Conservation (phyloP, 2,888 invertebrate species). For the Conistra vaccinii region DNA sequence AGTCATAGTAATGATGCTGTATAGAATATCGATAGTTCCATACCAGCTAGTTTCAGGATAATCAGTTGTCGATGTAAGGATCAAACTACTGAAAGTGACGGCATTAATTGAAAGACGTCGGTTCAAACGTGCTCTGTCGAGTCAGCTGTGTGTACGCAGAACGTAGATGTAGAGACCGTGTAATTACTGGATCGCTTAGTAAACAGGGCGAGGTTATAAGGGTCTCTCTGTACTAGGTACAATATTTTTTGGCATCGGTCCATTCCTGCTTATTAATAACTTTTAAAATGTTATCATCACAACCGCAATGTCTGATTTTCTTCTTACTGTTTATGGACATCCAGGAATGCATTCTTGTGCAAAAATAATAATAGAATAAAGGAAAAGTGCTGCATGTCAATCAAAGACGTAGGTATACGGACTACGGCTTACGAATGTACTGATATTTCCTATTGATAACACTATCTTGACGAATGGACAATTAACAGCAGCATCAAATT, state of each 20-base stretch:
- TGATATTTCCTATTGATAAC: neutral
- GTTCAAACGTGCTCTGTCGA: slow-evolving; percentile 9
- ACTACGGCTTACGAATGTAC: neutral
- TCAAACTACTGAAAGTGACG: slow-evolving; percentile 1
- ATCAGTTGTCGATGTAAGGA: neutral
- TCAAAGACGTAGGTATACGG: neutral
- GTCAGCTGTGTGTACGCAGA: slow-evolving; percentile 12
- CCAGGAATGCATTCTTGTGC: neutral
- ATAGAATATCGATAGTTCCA: too few relatives aligned
- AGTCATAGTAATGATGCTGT: too few relatives aligned
- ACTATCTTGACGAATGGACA: neutral
- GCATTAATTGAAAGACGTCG: slow-evolving; percentile 21
- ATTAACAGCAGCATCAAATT: neutral
- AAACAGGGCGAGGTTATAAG: neutral
- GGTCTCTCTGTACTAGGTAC: neutral
- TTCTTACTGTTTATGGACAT: neutral
- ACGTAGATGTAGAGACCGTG: neutral
- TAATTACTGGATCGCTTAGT: slow-evolving; percentile 23
- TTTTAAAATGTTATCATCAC: neutral
- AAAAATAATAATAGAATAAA: too few relatives aligned
- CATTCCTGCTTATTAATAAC: neutral
- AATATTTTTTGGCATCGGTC: neutral
- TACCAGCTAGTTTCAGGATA: neutral
- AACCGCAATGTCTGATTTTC: neutral
- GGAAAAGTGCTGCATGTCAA: neutral